Evolutionary conservation across 2,113 vertebrate species (phyloP), one percentile per base, ranked within the genome.

Genomic region (Corythornis cristatus): DNA sequence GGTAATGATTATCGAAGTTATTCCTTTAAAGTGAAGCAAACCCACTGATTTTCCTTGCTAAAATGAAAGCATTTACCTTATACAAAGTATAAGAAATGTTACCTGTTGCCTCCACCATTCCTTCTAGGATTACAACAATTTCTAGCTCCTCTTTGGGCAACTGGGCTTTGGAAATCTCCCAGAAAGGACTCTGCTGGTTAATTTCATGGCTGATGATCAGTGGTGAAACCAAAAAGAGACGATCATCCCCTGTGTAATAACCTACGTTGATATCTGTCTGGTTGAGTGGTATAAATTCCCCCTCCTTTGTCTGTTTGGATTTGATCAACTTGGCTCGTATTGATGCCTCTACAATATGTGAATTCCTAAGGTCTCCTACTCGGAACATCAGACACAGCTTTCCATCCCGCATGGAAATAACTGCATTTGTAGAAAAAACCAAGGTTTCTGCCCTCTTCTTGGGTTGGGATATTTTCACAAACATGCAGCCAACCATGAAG

Each of bases 401-500:
- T 35, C 99, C 98, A 37, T 99, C 99, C 86, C 99, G 97, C 98
- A 99, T 99, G 66, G 99, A 99, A 97, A 99, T 99, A 91, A 99
- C 99, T 0, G 99, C 99, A 2, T 99, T 98, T 87, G 99, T 99
- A 98, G 99, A 99, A 91, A 99, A 99, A 85, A 99, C 99, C 91
- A 99, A 96, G 37, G 99, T 99, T 98, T 99, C 99, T 8, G 99
- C 99, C 79, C 99, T 98, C 97, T 99, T 99, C 98, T 99, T 99
- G 95, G 99, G 99, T 95, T 99, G 99, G 11, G 99, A 99, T 97
- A 99, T 99, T 98, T 99, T 99, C 31, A 99, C 99, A 96, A 99
- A 99, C 99, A 99, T 99, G 97, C 99, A 99, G 61, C 99, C 99
- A 97, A 99, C 99, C 99, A 99, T 99, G 97, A 99, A 99, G 72